Evolutionary conservation across 2,113 vertebrate genomes (phyloP).

Genomic region (Cynocephalus volans): DNA sequence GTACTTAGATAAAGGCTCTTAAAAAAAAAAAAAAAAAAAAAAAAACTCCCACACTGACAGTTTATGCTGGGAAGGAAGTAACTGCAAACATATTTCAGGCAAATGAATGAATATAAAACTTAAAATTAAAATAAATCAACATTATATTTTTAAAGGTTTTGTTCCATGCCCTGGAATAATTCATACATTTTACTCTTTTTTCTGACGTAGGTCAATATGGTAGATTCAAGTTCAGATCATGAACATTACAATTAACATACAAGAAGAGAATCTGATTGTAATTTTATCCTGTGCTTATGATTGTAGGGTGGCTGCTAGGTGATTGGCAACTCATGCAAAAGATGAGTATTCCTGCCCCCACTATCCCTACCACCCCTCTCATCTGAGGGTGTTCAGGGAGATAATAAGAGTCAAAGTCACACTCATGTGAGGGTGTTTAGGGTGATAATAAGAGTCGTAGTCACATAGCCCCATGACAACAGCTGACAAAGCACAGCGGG

Average conservation of each 20-base stretch:
- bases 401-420: constrained; percentile 43
- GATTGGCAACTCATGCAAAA: constrained; percentile 24
- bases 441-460: constrained; percentile 1
- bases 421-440: neutral
- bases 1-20: constrained; percentile 30
- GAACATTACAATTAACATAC: neutral
- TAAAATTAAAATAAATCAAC: constrained; percentile 24
- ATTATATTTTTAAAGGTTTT: neutral
- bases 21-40: constrained; percentile 61
- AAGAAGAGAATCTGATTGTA: neutral
- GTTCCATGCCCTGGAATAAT: neutral
- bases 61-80: constrained; percentile 4
- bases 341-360: neutral
- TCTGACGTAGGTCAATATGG: neutral
- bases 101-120: neutral
- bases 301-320: neutral
- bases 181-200: neutral
- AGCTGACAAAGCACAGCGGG: constrained; percentile 13
- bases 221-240: neutral
- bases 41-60: constrained; percentile 20
- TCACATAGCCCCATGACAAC: neutral
- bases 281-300: constrained; percentile 14
- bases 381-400: neutral
- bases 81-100: constrained; percentile 32
- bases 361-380: neutral